Percentiles rank a stretch among this genome's conserved stretches.
These are phyloP conservation scores for Temnothorax curvispinosus DNA, from an alignment of 1,140 invertebrate genomes.

Conservation along the genomic window DNA sequence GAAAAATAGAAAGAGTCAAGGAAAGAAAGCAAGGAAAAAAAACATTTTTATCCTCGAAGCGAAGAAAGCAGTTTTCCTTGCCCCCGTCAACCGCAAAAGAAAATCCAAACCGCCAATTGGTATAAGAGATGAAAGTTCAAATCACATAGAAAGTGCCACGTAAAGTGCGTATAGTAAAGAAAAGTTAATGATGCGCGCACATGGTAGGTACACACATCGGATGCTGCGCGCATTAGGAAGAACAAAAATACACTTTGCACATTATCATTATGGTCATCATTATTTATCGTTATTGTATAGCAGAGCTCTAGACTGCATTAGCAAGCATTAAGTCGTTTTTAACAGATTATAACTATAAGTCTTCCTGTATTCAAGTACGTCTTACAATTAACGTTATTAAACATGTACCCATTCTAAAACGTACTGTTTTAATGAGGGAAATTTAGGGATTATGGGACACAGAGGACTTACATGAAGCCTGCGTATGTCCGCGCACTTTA, in stretches of 20 bases:
- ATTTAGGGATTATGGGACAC: not conserved
- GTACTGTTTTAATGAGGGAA: not conserved
- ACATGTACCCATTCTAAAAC: not conserved
- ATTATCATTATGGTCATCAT: not conserved
- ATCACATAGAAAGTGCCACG: constrained; percentile 33
- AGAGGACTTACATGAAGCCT: not conserved
- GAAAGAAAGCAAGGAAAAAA: not conserved
- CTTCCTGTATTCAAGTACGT: not conserved
- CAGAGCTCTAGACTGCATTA: not conserved
- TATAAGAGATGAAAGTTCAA: constrained; percentile 39
- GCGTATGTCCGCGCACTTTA: not conserved
- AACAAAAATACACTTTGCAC: constrained; percentile 5
- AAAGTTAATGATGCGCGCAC: constrained; percentile 23
- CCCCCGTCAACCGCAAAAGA: not conserved
- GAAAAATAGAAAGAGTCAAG: constrained; percentile 70
- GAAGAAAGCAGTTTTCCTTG: constrained; percentile 44
- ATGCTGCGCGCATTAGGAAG: constrained; percentile 2
- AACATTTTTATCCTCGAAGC: not conserved
- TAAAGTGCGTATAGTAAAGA: not conserved
- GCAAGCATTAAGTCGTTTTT: not conserved
- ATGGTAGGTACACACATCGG: not conserved
- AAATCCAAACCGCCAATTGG: not conserved
- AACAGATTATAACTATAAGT: not conserved
- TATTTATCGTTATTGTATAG: not conserved
- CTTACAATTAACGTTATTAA: not conserved